Percentiles rank a stretch among this genome's conserved stretches.
Evolutionary conservation across 2,888 invertebrate species (phyloP).

Genomic region (Erynnis tages): DNA sequence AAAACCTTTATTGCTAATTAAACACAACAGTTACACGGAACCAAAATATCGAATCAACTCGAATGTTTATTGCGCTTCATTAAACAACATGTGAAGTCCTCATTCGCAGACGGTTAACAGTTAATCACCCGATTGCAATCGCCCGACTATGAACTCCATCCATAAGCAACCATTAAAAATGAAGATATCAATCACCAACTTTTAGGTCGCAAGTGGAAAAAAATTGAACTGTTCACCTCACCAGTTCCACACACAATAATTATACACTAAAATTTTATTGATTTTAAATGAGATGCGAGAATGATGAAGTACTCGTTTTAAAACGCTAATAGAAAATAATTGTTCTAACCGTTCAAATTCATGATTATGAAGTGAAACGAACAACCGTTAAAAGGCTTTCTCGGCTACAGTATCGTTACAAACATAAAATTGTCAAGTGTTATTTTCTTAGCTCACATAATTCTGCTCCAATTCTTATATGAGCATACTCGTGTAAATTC

Average conservation of each 20-base stretch:
- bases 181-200: constrained; percentile 35
- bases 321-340: neutral
- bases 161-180: constrained; percentile 23
- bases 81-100: constrained; percentile 29
- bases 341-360: neutral
- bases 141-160: neutral
- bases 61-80: constrained; percentile 26
- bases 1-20: constrained; percentile 13
- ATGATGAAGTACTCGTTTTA: constrained; percentile 12
- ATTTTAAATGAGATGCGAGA: constrained; percentile 18
- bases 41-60: constrained; percentile 30
- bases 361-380: neutral
- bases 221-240: constrained; percentile 24
- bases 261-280: constrained; percentile 25
- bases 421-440: neutral
- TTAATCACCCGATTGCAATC: constrained; percentile 26
- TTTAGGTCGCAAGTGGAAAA: constrained; percentile 29
- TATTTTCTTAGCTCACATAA: neutral
- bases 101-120: constrained; percentile 26
- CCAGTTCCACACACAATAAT: constrained; percentile 28
- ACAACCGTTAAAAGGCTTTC: neutral
- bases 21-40: constrained; percentile 27
- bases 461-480: constrained; percentile 24
- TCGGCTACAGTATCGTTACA: neutral
- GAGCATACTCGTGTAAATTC: constrained; percentile 23